These are phyloP conservation scores for Patella caerulea DNA, from an alignment of 2,888 invertebrate species.

Conservation along the genomic window DNA sequence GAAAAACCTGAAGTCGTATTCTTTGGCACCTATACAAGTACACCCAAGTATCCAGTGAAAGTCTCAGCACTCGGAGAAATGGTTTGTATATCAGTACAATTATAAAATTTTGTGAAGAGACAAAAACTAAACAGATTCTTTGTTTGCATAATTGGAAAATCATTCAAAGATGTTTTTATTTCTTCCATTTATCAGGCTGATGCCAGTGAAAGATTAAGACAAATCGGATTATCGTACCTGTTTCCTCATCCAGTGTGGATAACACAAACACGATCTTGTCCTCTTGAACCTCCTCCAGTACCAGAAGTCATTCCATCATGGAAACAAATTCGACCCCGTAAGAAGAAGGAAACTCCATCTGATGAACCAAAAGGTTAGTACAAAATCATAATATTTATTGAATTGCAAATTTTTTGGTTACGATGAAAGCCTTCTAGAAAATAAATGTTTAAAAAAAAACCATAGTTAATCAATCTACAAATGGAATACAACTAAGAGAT, in stretches of 20 bases:
- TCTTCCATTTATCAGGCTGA: constrained; percentile 58
- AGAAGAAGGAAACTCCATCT: constrained; percentile 65
- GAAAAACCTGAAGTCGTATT: constrained; percentile 70
- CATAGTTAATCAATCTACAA: too few species aligned
- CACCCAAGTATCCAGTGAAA: constrained; percentile 66
- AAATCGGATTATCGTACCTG: constrained; percentile 67
- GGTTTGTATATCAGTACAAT: constrained; percentile 49
- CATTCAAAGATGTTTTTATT: too few species aligned
- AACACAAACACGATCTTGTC: constrained; percentile 70
- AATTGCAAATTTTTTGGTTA: too few species aligned
- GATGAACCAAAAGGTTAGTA: constrained; percentile 67
- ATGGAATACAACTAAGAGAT: too few species aligned
- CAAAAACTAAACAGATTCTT: too few species aligned
- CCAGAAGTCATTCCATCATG: constrained; percentile 69
- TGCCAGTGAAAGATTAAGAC: constrained; percentile 69
- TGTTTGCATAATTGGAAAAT: too few species aligned
- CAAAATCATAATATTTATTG: background rate
- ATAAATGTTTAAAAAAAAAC: too few species aligned
- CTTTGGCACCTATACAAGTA: constrained; percentile 68
- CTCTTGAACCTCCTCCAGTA: constrained; percentile 69
- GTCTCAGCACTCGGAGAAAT: constrained; percentile 68
- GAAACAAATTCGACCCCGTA: constrained; percentile 70
- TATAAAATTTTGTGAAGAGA: background rate
- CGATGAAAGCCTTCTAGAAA: too few species aligned
- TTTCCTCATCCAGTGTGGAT: constrained; percentile 70